These are phyloP conservation scores for Bombus cullumanus DNA, from an alignment of 1,140 invertebrate genomes.

Conservation along the genomic window DNA sequence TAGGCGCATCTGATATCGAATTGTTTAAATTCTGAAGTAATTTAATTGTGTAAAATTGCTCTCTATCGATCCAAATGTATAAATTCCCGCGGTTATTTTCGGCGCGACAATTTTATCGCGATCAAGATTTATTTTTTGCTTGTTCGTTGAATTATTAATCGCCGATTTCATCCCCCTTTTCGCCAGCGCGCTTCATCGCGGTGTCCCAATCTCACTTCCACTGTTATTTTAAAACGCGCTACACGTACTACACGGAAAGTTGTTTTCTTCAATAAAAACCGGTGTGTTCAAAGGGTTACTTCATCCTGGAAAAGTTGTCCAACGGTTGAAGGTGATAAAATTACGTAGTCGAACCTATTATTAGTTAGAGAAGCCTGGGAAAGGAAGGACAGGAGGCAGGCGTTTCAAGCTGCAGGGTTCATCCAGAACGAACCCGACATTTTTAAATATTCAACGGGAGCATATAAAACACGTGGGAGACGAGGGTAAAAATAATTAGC, in stretches of 20 bases:
- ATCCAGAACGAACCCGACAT: conserved; percentile 14
- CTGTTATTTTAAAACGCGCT: conserved; percentile 8
- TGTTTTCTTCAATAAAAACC: conserved; percentile 33
- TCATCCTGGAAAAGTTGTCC: conserved; percentile 14
- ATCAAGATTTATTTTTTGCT: conserved; percentile 7
- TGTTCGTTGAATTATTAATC: conserved; percentile 24
- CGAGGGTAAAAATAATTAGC: neutral
- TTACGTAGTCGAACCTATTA: conserved; percentile 30
- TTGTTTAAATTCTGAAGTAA: too few species aligned
- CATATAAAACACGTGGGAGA: neutral
- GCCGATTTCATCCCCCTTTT: neutral
- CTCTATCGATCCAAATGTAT: neutral
- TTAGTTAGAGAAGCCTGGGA: neutral
- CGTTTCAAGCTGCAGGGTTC: neutral
- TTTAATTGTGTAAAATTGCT: neutral
- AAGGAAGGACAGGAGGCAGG: neutral
- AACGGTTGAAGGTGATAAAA: conserved; percentile 35
- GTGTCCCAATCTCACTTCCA: conserved; percentile 1
- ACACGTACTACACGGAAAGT: neutral
- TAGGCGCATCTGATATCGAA: too few species aligned
- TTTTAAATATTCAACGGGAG: neutral
- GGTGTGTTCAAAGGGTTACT: conserved; percentile 26
- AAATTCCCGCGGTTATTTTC: neutral
- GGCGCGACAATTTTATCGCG: neutral
- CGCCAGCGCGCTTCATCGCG: neutral